phyloP scores from a whole-genome alignment of 2,888 invertebrate genomes.

The Dione vanillae region DNA sequence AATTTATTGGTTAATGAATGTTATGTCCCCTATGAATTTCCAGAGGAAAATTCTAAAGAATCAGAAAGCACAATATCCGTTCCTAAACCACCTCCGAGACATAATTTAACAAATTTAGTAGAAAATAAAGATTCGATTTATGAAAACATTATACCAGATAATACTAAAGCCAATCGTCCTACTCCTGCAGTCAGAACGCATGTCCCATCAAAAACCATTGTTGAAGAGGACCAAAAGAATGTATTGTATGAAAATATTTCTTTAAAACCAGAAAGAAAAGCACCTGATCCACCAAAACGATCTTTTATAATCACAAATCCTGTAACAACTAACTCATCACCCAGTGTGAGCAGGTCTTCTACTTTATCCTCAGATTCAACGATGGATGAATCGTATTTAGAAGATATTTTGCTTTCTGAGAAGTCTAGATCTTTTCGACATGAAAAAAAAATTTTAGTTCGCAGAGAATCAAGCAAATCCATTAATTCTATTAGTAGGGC shows the following conservation, averaged over 20 bases:
- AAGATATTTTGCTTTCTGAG: conserved; percentile 76
- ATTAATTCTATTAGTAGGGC: conserved; percentile 58
- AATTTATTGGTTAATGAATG: conserved; percentile 70
- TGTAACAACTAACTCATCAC: conserved; percentile 55
- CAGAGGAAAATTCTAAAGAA: conserved; percentile 42
- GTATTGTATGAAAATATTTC: conserved; percentile 72
- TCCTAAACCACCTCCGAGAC: conserved; percentile 70
- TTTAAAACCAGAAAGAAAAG: conserved; percentile 56
- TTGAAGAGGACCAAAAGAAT: conserved; percentile 56
- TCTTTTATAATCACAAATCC: conserved; percentile 53
- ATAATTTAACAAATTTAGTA: conserved; percentile 50
- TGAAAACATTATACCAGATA: conserved; percentile 65
- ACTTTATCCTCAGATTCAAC: conserved; percentile 74
- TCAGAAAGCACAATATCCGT: conserved; percentile 46
- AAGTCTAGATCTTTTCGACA: conserved; percentile 79
- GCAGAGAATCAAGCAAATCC: conserved; percentile 57
- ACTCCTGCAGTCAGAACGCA: conserved; percentile 72
- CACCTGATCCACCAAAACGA: conserved; percentile 66
- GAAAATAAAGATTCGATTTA: conserved; percentile 63
- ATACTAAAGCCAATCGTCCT: conserved; percentile 55
- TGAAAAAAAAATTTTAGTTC: conserved; percentile 54
- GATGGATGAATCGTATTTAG: conserved; percentile 76
- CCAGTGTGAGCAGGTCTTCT: conserved; percentile 66
- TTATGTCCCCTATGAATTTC: conserved; percentile 74
- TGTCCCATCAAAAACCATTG: conserved; percentile 60